Evolutionary conservation across 37 sponge, comb jelly and placozoan species (phyloP), one percentile per base, ranked within the genome.

Genomic region (Chondrilla cf. caribensis): DNA sequence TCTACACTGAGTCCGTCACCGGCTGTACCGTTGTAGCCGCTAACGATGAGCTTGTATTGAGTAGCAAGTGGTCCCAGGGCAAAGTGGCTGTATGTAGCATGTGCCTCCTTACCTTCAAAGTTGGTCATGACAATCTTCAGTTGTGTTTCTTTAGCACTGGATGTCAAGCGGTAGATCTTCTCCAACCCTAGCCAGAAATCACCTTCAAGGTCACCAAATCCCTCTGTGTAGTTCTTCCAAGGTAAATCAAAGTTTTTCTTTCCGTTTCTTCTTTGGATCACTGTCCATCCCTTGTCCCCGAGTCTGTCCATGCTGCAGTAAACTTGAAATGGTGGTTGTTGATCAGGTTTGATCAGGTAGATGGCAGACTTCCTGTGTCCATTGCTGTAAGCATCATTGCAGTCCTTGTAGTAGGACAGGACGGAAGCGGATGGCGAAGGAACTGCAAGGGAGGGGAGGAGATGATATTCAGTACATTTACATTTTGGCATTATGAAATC

Each of bases 111-210:
- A 54, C 41, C 31, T 2, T 22, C 39, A 33, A 51, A 82, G n/a
- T 28, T 39, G 15, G 82, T 70, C 82, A 22, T 39, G 17, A 31
- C 54, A 21, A 82, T 35, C 51, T 82, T 55, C 17, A 19, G 11
- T 55, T 11, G 31, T 28, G 21, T 28, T 15, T 21, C 5, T 17
- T 0, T 22, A 24, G 42, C 43, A 3, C 44, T 26, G 14, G 2
- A 0, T 19, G 71, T 82, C 1, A 82, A 33, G 29, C 54, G 44
- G 70, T 82, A 14, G 35, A 82, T 82, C 54, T 65, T 65, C 67
- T 82, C 67, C 32, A 82, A 40, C 19, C 82, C 82, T 9, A 68
- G 70, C 70, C 70, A 68, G 70, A 68, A 68, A 31, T 68, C 70
- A 3, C 36, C 37, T 2, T 29, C 32, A 19, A 68, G 25, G 5